phyloP scores from a whole-genome alignment of 2,888 invertebrate species.

The Cryptophagus acutangulus region DNA sequence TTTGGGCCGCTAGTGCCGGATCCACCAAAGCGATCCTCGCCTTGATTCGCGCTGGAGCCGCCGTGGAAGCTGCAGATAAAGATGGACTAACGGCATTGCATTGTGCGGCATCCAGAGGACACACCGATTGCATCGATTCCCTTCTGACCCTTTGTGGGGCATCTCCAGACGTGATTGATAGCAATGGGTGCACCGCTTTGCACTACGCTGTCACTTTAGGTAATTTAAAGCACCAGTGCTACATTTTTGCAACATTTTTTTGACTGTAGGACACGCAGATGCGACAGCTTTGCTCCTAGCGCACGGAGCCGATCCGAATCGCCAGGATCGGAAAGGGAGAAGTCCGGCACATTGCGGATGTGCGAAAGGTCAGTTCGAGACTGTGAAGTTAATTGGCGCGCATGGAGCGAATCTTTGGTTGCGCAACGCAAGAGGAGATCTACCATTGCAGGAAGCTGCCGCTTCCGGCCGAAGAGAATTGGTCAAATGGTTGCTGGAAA shows the following conservation, averaged over 20 bases:
- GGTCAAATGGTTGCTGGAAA: conserved; percentile 81
- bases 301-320: conserved; percentile 84
- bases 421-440: conserved; percentile 87
- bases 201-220: conserved; percentile 91
- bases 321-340: conserved; percentile 87
- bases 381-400: conserved; percentile 60
- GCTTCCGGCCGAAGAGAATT: conserved; percentile 84
- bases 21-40: conserved; percentile 87
- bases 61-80: conserved; percentile 77
- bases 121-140: conserved; percentile 85
- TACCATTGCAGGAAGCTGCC: conserved; percentile 94
- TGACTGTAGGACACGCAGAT: conserved; percentile 74
- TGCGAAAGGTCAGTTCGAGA: conserved; percentile 84
- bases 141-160: conserved; percentile 84
- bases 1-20: conserved; percentile 98
- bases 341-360: conserved; percentile 94
- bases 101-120: conserved; percentile 95
- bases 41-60: conserved; percentile 80
- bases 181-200: conserved; percentile 91
- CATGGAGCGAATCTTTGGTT: conserved; percentile 88
- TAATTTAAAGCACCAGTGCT: conserved; percentile 16
- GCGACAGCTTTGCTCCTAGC: conserved; percentile 85
- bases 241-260: too few relatives aligned
- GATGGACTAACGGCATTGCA: conserved; percentile 94
- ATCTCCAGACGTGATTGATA: conserved; percentile 82